A percentile compares a stretch with the other conserved stretches of the same genome.
Conservation (phyloP, 1,140 invertebrate genomes). For the Mycetomoellerius zeteki region DNA sequence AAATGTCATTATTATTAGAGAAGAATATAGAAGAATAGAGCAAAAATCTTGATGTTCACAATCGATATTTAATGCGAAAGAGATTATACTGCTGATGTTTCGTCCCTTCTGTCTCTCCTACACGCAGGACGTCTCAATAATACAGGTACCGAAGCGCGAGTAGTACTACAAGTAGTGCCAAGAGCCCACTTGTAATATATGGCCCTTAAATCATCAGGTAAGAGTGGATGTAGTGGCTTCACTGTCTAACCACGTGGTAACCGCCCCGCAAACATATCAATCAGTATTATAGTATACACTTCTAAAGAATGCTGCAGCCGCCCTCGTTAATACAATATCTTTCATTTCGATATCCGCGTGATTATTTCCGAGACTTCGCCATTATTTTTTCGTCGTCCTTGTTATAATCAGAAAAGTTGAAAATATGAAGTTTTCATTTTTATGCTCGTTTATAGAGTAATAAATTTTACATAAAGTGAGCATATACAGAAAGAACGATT, state of each 20-base stretch:
- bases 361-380: neutral
- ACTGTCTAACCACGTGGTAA: slow-evolving; percentile 81
- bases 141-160: slow-evolving; percentile 77
- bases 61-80: slow-evolving; percentile 4
- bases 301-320: slow-evolving; percentile 42
- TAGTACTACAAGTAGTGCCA: slow-evolving; percentile 72
- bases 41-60: slow-evolving; percentile 1
- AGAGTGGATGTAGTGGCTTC: slow-evolving; percentile 81
- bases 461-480: neutral
- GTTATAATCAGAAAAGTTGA: neutral
- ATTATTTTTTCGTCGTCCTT: neutral
- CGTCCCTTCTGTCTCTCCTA: slow-evolving; percentile 67
- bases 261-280: slow-evolving; percentile 85
- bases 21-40: neutral
- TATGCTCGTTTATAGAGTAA: neutral
- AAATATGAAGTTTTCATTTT: neutral
- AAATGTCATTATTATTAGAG: neutral
- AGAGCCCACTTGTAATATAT: slow-evolving; percentile 82
- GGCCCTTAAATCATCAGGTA: slow-evolving; percentile 84
- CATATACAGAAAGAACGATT: neutral
- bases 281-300: slow-evolving; percentile 74
- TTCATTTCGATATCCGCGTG: neutral
- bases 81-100: slow-evolving; percentile 8
- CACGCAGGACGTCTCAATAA: slow-evolving; percentile 83
- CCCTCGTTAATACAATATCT: slow-evolving; percentile 51